Evolutionary conservation across 2,113 vertebrate species (phyloP), one percentile per base, ranked within the genome.

Genomic region (Amazona guildingii): DNA sequence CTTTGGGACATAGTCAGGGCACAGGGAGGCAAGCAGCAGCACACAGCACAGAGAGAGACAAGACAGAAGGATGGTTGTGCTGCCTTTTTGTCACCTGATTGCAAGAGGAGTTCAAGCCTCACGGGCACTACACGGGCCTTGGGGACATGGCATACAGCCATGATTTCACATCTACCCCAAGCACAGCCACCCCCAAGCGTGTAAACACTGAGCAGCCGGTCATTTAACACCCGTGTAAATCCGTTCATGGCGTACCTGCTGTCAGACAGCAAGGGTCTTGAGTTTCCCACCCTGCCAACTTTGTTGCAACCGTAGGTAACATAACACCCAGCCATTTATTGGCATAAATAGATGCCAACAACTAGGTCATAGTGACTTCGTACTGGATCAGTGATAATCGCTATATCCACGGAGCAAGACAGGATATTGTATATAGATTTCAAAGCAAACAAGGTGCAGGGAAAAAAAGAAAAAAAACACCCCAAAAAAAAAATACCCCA

Each of bases 381-480:
- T 70, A 82, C 48, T n/a, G 82, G 63, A 90, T 77, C 41, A 39
- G 88, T 7, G 84, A 59, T 91, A 97, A 90, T 85, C 11, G 1
- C 79, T 83, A 24, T 12, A 82, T 83, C 92, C 86, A 70, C 5
- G 0, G 13, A 79, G 41, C 46, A 86, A 62, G 81, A 95, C 84
- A 94, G 92, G 86, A 95, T 91, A 89, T 91, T 82, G 74, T 69
- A 89, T 69, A 86, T 79, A 89, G 88, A 89, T 94, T 95, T 96
- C 94, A 96, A 93, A 95, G 80, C 66, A 92, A 95, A 92, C 37
- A 64, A 16, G 2, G 25, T 64, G 55, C 52, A 74, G 72, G 29
- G 59, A 62, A 68, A 91, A 69, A 64, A 31, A 9, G 18, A 54
- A 17, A 41, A 41, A 46, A 35, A 6, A 19, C 8, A 46, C 2